Evolutionary conservation across 2,113 vertebrate species (phyloP), one percentile per base, ranked within the genome.

Genomic region (Pseudolaguvia tuberculata): DNA sequence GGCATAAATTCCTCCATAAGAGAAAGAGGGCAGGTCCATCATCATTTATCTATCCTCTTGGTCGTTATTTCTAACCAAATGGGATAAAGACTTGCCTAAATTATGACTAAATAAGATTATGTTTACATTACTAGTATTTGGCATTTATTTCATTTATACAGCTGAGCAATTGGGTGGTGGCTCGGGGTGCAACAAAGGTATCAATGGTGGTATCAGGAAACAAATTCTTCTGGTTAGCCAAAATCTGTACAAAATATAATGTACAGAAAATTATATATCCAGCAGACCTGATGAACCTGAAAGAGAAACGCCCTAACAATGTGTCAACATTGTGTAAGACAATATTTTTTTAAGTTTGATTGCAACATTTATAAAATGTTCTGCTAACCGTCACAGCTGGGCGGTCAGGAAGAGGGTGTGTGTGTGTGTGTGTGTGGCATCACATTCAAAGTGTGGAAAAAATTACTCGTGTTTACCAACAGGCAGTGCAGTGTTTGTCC

Each of bases 401-500:
- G 61, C 15, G 52, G 72, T 52, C 20, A 20, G 51, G 18, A 71
- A 61, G 23, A 67, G n/a, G 71, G 42, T 52, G 63, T 52, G 52
- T 52, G 74, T 15, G 52, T n/a, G n/a, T n/a, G n/a, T n/a, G n/a
- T n/a, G n/a, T n/a, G n/a, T n/a, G n/a, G 52, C 18, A 35, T 62
- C 56, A 63, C n/a, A 70, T 70, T 76, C 74, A 52, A 29, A 76
- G 68, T 66, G 73, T 66, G 79, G 65, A 70, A 80, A 72, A 61
- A 78, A 76, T 62, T 13, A 55, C 21, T 53, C 47, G 69, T 81
- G 77, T 81, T 79, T 81, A 75, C 79, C 75, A 79, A 81, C 80
- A 83, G 74, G 74, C 76, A 81, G 78, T 52, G 70, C 23, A 56
- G 45, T 83, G 78, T 83, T 83, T 83, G 65, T 75, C 78, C 80